These are phyloP conservation scores for Conus ventricosus DNA, from an alignment of 1,140 invertebrate species.

Conservation along the genomic window DNA sequence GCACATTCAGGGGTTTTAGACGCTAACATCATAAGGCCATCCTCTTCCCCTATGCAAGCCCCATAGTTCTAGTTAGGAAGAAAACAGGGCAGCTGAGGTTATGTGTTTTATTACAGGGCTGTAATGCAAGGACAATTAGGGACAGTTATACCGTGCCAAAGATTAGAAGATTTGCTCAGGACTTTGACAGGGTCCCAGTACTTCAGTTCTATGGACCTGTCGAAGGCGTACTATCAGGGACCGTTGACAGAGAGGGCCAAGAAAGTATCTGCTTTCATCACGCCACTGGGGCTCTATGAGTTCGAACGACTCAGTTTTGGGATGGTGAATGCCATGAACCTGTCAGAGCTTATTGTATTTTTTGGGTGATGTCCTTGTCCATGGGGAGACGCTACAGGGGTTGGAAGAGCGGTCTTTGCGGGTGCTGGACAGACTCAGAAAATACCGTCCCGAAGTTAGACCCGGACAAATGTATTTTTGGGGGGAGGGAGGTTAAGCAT, in stretches of 20 bases:
- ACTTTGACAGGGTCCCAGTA: not conserved
- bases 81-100: too few relatives aligned
- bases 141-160: not conserved
- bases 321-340: conserved; percentile 19
- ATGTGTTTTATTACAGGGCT: too few relatives aligned
- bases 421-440: not conserved
- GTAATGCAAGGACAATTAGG: too few relatives aligned
- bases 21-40: not conserved
- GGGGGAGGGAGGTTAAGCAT: too few relatives aligned
- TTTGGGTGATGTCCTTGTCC: not conserved
- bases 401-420: not conserved
- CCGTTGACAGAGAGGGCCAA: not conserved
- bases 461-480: not conserved
- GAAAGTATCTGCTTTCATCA: not conserved
- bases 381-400: not conserved
- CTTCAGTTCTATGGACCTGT: not conserved
- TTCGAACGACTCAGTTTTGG: conserved; percentile 11
- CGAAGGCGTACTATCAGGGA: not conserved
- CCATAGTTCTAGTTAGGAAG: not conserved
- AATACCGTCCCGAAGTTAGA: not conserved
- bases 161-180: not conserved
- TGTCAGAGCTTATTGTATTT: not conserved
- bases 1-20: not conserved
- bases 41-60: not conserved
- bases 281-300: not conserved